Evolutionary conservation across 2,113 vertebrate genomes (phyloP), one percentile per base, ranked within the genome.

Genomic region (Taurulus bubalis): DNA sequence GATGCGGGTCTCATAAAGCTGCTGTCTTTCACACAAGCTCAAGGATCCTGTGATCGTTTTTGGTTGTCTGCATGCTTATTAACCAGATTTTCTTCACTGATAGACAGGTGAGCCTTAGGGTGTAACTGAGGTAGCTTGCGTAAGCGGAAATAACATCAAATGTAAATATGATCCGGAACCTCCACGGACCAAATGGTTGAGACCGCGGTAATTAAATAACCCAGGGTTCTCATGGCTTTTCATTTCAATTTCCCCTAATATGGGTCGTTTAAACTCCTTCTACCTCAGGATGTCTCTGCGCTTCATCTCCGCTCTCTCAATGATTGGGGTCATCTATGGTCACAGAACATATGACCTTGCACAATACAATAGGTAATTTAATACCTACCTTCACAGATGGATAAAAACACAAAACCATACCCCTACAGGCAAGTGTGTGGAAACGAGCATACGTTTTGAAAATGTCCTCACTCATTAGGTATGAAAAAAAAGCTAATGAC

Each of bases 151-250:
- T 78, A 82, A 75, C 53, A 71, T 66, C 51, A 78, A 62, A 82
- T 83, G 69, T 86, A 90, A 92, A 89, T 83, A 90, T 84, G 70
- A 84, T 70, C 77, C 32, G 22, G 56, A 86, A 83, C 47, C 82
- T 77, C 64, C 65, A 59, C 3, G 15, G 78, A 69, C 75, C 30
- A n/a, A 56, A 75, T 22, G 68, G 51, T 58, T 79, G 49, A 85
- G 64, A 71, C 32, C 14, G 16, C 24, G 68, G 49, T 90, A 83
- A 92, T 93, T 89, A 87, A 90, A 90, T 87, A 76, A 88, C 69
- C 55, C 36, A 24, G 53, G 63, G 36, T 63, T 75, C 63, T 83
- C 71, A 79, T 85, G 55, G 59, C 55, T 87, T 87, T 80, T 81
- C 38, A 75, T 82, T 92, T 86, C 75, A 89, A 82, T 89, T 84